A percentile compares a stretch with the other conserved stretches of the same genome.
These are phyloP conservation scores for Anolis apletophallus DNA, from an alignment of 2,797 vertebrate species.

Conservation along the genomic window DNA sequence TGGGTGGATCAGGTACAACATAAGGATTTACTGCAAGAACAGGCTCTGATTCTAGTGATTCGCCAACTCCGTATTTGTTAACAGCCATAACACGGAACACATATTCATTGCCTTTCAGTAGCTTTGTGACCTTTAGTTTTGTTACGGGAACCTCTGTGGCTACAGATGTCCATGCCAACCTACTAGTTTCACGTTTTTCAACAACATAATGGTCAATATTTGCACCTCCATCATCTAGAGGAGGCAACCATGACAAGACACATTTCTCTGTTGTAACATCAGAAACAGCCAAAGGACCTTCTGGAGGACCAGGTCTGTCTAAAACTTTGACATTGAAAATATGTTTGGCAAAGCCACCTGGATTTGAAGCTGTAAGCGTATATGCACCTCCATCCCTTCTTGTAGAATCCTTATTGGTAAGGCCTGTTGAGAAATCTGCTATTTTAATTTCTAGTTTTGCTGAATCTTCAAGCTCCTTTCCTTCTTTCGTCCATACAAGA, in stretches of 20 bases:
- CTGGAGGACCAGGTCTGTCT: constrained; percentile 94
- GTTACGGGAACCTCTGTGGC: constrained; percentile 87
- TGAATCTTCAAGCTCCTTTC: constrained; percentile 93
- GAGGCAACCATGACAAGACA: constrained; percentile 90
- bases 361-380: constrained; percentile 92
- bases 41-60: constrained; percentile 91
- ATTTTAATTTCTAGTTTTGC: constrained; percentile 91
- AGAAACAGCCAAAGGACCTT: constrained; percentile 89
- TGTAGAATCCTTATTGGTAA: constrained; percentile 92
- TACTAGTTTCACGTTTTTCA: constrained; percentile 98
- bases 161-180: constrained; percentile 94
- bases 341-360: constrained; percentile 96
- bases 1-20: constrained; percentile 89
- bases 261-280: constrained; percentile 93
- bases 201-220: constrained; percentile 93
- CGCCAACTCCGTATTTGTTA: constrained; percentile 96
- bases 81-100: constrained; percentile 98
- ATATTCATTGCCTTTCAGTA: constrained; percentile 98
- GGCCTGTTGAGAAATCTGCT: constrained; percentile 89
- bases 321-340: constrained; percentile 96
- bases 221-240: constrained; percentile 93
- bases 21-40: constrained; percentile 93
- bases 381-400: constrained; percentile 94
- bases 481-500: constrained; percentile 95
- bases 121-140: constrained; percentile 91